phyloP scores from a whole-genome alignment of 2,113 vertebrate genomes.

The Hemiprocne comata region DNA sequence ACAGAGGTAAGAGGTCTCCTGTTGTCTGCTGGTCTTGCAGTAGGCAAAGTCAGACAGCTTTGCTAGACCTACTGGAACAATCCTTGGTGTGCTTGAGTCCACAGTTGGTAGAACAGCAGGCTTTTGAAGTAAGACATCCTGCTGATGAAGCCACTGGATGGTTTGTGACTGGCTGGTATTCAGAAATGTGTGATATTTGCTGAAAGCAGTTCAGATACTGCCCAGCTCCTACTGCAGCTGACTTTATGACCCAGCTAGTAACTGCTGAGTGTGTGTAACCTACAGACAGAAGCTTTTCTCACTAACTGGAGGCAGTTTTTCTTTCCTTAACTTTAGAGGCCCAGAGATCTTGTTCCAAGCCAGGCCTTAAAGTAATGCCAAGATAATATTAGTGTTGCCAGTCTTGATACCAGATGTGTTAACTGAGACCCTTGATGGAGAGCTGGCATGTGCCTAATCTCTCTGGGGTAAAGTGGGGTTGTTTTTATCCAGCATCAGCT shows the following conservation, averaged over 20 bases:
- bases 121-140: background rate
- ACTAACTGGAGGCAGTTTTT: background rate
- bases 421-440: background rate
- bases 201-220: background rate
- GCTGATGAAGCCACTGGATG: background rate
- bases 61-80: background rate
- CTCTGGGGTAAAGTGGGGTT: background rate
- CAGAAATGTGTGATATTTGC: background rate
- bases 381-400: background rate
- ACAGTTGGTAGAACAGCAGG: background rate
- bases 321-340: background rate
- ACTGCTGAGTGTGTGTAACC: background rate
- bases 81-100: background rate
- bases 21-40: background rate
- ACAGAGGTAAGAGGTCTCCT: constrained; percentile 88
- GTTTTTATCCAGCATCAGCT: background rate
- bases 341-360: background rate
- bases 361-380: constrained; percentile 5
- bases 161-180: background rate
- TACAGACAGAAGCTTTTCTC: background rate
- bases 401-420: background rate
- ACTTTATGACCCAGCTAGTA: background rate
- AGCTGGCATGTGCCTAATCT: background rate
- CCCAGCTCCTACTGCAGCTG: background rate
- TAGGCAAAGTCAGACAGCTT: background rate